Evolutionary conservation across 37 sponge, comb jelly and placozoan genomes (phyloP).

Genomic region (Diacarnus erythraeanus): DNA sequence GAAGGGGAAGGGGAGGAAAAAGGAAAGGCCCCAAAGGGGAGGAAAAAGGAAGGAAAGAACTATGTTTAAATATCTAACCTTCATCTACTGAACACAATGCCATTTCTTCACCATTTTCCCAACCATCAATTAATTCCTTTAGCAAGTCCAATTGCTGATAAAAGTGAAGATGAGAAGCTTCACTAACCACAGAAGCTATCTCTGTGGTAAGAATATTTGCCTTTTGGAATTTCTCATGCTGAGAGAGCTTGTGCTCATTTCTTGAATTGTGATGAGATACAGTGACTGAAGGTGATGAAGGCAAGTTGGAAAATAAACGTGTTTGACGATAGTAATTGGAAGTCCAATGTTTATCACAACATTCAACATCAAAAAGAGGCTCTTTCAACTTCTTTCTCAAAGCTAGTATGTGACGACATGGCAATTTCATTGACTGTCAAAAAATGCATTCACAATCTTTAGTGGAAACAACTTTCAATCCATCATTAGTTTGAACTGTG

Average conservation of each 20-base stretch:
- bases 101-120: slow-evolving; percentile 59
- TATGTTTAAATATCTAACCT: no score
- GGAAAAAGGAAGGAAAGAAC: no score
- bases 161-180: slow-evolving; percentile 45
- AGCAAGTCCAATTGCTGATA: slow-evolving; percentile 23
- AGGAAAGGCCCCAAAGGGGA: no score
- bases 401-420: slow-evolving; percentile 66
- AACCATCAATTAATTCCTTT: slow-evolving; percentile 48
- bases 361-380: slow-evolving; percentile 18
- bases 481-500: slow-evolving; percentile 23
- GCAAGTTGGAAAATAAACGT: slow-evolving; percentile 31
- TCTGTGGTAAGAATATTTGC: slow-evolving; percentile 31
- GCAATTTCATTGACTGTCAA: slow-evolving; percentile 39
- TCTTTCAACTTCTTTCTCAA: slow-evolving; percentile 10
- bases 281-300: neutral
- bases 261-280: neutral
- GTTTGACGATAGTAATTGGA: slow-evolving; percentile 32
- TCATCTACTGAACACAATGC: no score
- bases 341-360: slow-evolving; percentile 45
- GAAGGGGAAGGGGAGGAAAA: no score
- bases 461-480: slow-evolving; percentile 12
- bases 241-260: slow-evolving; percentile 12
- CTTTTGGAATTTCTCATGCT: slow-evolving; percentile 61
- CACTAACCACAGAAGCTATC: slow-evolving; percentile 46
- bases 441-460: slow-evolving; percentile 48